Percentiles rank a stretch among this genome's conserved stretches.
Evolutionary conservation across 2,113 vertebrate species (phyloP).

Genomic region (Rhinoderma darwinii): DNA sequence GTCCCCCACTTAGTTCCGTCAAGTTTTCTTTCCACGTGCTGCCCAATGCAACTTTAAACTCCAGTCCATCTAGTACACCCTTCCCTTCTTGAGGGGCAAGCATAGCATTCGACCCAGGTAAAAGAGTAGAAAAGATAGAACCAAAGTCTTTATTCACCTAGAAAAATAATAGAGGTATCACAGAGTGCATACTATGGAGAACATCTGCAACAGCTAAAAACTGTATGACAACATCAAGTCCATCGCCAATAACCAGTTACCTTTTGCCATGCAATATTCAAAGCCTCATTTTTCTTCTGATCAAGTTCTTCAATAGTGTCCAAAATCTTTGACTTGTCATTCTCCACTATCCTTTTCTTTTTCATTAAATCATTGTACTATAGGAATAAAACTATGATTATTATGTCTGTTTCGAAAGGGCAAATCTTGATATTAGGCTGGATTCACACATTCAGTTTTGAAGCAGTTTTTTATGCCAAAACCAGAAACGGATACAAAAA

Average conservation of each 20-base stretch:
- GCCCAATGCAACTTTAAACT: constrained; percentile 93
- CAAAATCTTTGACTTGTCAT: constrained; percentile 91
- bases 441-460: too few species aligned
- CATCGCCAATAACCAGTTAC: constrained; percentile 67
- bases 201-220: not conserved
- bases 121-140: constrained; percentile 91
- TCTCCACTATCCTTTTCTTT: constrained; percentile 93
- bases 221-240: not conserved
- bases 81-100: constrained; percentile 78
- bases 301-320: constrained; percentile 90
- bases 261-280: constrained; percentile 94
- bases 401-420: not conserved
- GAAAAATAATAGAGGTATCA: not conserved
- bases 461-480: too few species aligned
- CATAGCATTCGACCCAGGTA: constrained; percentile 88
- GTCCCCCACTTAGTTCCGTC: constrained; percentile 94
- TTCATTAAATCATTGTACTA: constrained; percentile 94
- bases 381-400: constrained; percentile 3
- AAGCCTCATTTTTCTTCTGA: constrained; percentile 87
- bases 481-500: too few species aligned
- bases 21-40: constrained; percentile 97
- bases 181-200: not conserved
- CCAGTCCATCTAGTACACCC: constrained; percentile 81
- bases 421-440: not conserved
- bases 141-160: constrained; percentile 95